These are phyloP conservation scores for Hemichromis elongatus DNA, from an alignment of 2,113 vertebrate species.

Conservation along the genomic window DNA sequence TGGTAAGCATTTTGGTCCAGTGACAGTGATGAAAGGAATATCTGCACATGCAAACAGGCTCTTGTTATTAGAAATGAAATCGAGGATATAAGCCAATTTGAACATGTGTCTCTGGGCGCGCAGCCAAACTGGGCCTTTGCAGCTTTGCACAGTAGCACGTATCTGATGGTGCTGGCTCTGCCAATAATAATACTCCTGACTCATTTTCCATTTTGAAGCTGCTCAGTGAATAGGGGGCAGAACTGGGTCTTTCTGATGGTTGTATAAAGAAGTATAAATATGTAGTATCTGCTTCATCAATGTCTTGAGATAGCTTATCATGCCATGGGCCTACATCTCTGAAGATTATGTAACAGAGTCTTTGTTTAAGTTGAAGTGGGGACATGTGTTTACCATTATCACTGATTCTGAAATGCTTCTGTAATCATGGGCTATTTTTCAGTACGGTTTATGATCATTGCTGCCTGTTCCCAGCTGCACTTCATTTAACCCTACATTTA, in stretches of 20 bases:
- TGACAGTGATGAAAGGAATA: background rate
- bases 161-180: background rate
- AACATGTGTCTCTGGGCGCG: background rate
- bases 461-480: background rate
- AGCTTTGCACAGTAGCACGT: background rate
- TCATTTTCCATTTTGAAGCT: constrained; percentile 9
- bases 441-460: background rate
- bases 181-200: background rate
- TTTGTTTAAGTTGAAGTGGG: background rate
- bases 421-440: background rate
- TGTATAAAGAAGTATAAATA: background rate
- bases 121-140: background rate
- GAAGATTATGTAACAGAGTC: background rate
- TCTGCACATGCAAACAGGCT: background rate
- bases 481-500: background rate
- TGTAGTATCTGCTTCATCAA: background rate
- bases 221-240: background rate
- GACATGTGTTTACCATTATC: background rate
- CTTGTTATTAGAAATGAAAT: background rate
- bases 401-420: background rate
- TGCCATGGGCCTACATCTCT: background rate
- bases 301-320: background rate
- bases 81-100: background rate
- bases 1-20: background rate
- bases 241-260: background rate